Evolutionary conservation across 2,113 vertebrate species (phyloP).

Genomic region (Nansenia antarctica): DNA sequence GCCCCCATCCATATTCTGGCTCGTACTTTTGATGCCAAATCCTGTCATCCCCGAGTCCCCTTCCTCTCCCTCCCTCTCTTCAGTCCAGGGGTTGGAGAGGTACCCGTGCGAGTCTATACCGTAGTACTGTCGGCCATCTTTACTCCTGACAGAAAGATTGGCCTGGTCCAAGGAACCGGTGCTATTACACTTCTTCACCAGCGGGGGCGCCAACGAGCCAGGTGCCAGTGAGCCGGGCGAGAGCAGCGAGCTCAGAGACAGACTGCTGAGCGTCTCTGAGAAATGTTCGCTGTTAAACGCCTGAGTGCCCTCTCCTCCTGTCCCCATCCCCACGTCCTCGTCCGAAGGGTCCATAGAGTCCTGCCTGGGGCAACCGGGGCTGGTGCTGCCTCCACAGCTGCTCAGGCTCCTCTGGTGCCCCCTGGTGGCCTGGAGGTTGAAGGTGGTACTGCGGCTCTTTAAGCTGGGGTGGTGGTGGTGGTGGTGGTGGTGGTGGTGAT

Average conservation of each 20-base stretch:
- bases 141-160: conserved; percentile 45
- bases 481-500: too few species aligned
- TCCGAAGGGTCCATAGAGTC: conserved; percentile 90
- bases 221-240: conserved; percentile 65
- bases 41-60: conserved; percentile 37
- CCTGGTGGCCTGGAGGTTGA: conserved; percentile 77
- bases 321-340: conserved; percentile 76
- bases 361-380: conserved; percentile 80
- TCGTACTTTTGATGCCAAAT: conserved; percentile 46
- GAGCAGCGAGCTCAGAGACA: conserved; percentile 89
- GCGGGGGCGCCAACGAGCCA: conserved; percentile 58
- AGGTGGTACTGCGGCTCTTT: conserved; percentile 42
- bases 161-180: conserved; percentile 82
- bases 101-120: conserved; percentile 44
- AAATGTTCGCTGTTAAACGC: conserved; percentile 80
- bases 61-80: conserved; percentile 33
- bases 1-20: conserved; percentile 46
- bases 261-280: conserved; percentile 88
- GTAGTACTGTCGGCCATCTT: conserved; percentile 48
- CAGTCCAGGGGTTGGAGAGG: conserved; percentile 59
- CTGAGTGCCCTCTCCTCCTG: conserved; percentile 58
- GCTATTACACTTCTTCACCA: conserved; percentile 89
- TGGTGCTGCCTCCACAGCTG: conserved; percentile 82
- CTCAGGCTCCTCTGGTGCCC: conserved; percentile 89
- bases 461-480: conserved; percentile 34